A percentile compares a stretch with the other conserved stretches of the same genome.
These are phyloP conservation scores for Pterocles orientalis DNA, from an alignment of 2,113 vertebrate species.

Conservation along the genomic window DNA sequence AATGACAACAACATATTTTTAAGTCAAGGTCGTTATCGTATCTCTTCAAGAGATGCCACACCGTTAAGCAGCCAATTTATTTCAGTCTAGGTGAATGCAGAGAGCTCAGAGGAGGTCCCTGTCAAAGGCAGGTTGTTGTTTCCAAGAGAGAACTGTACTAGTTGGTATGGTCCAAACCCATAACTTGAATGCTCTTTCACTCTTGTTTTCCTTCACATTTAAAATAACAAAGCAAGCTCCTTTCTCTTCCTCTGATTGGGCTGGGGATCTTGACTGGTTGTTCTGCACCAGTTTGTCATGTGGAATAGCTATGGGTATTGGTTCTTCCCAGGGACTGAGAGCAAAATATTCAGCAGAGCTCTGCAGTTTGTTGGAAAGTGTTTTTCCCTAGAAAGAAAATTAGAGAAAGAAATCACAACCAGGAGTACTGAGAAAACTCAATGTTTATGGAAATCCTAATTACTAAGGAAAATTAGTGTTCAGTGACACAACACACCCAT, in stretches of 20 bases:
- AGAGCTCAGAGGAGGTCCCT: neutral
- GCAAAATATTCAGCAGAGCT: neutral
- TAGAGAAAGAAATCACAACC: neutral
- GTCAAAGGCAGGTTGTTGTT: neutral
- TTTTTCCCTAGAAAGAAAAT: neutral
- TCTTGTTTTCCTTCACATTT: neutral
- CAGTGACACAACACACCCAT: neutral
- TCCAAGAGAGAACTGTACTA: neutral
- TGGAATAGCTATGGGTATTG: neutral
- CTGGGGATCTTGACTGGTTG: neutral
- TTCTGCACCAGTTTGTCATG: neutral
- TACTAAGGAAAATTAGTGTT: neutral
- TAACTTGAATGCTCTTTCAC: neutral
- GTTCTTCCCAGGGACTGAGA: neutral
- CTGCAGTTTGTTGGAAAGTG: neutral
- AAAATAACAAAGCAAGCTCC: neutral
- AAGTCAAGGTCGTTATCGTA: neutral
- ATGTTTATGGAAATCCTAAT: neutral
- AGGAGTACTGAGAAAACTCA: neutral
- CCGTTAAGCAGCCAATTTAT: neutral
- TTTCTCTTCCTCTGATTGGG: neutral
- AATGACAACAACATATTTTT: neutral
- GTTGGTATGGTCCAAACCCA: neutral
- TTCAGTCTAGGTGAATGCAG: neutral
- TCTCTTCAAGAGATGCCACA: neutral